Conservation (phyloP, 2,888 invertebrate genomes). For the Romanomermis culicivorax region DNA sequence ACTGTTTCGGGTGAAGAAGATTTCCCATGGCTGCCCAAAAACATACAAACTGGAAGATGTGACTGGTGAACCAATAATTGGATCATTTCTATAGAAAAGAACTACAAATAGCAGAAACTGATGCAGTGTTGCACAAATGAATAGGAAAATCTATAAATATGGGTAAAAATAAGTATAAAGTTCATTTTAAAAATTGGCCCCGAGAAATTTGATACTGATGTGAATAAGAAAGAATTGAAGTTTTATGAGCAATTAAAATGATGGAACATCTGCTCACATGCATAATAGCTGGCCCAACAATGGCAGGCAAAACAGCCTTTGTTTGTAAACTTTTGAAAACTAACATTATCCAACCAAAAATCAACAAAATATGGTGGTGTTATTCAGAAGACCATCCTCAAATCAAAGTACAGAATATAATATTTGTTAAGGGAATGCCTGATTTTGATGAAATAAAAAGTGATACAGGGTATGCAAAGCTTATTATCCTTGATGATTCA, state of each 20-base stretch:
- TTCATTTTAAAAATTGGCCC: neutral
- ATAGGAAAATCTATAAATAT: neutral
- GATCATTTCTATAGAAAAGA: neutral
- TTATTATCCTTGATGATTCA: slow-evolving; percentile 6
- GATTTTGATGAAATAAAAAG: neutral
- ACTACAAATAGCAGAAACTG: neutral
- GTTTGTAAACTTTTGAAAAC: neutral
- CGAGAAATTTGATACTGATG: no score
- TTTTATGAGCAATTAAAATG: no score
- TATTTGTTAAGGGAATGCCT: slow-evolving; percentile 5
- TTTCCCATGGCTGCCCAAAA: neutral
- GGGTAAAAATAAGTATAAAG: neutral
- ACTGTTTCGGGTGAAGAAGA: neutral
- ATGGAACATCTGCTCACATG: no score
- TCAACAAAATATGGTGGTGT: neutral
- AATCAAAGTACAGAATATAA: neutral
- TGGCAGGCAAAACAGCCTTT: slow-evolving; percentile 7
- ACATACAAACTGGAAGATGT: neutral
- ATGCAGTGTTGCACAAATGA: neutral
- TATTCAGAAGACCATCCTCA: neutral
- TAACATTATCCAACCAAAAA: slow-evolving; percentile 2
- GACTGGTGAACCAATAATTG: neutral
- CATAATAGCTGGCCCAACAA: neutral
- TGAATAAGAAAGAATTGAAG: no score
- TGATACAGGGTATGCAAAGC: neutral